Base-by-base conservation (phyloP, 1,140 invertebrate species). In the Cotesia glomerata region DNA sequence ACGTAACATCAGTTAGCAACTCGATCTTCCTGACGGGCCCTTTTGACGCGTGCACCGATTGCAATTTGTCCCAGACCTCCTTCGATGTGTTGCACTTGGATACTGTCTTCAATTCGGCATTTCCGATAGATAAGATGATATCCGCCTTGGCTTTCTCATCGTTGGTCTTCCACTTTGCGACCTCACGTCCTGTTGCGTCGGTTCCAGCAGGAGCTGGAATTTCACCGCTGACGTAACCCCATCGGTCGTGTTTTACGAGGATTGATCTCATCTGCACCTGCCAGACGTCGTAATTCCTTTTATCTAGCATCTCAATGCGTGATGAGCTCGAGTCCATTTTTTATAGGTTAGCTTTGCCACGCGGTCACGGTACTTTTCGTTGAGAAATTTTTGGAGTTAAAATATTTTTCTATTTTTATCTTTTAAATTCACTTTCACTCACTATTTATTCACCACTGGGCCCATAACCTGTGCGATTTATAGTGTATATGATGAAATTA, bases 21-120 rank as follows among this genome's bases (percentile, higher is more conserved):
- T 70, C 56, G 11, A 70, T 70, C 14, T 59, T 70, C 16, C 68
- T 32, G 8, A 35, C 69, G 18, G 67, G 72, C 13, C 68, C 72
- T 71, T 2, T 68, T 71, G 67, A 71, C 34, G 35, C 32, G 63
- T 74, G 70, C 8, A 74, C 67, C 8, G 16, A n/a, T 36, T 71
- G 49, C 4, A 76, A 34, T 36, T 74, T 74, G 13, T 39, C 5
- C 73, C 61, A 74, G 3, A 74, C 59, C 32, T 72, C 66, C 13
- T 54, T 59, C 4, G 73, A 66, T 32, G 73, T 72, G 18, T 51
- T 18, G 14, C 61, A 72, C 7, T 62, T 35, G 9, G 69, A 73
- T 8, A 74, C 39, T 49, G 77, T 64, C 45, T 77, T 66, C 11
- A 78, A 36, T 69, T 77, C 77, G 11, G 59, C 58, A 11, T 75